Evolutionary conservation across 2,797 vertebrate genomes (phyloP), one percentile per base, ranked within the genome.

Genomic region (Ibycter americanus): DNA sequence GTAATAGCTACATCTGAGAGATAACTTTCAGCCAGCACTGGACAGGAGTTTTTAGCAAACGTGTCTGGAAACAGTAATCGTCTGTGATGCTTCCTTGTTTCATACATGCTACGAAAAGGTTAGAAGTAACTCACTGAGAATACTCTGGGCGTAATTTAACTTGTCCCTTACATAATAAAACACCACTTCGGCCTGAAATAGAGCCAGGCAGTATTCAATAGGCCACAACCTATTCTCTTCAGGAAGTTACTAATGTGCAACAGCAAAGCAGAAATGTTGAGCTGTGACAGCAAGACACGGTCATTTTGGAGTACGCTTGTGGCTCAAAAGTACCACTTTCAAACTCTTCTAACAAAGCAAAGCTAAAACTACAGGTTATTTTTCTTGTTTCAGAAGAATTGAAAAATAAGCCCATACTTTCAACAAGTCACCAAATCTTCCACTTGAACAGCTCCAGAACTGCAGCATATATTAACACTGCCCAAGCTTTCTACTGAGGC

Each of bases 161-260:
- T 29, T 34, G 40, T 25, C 7, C 11, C 26, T 65, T 74, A 71
- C 63, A 49, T 31, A 88, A 68, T 12, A 68, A 40, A 91, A 74
- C 14, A 56, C 8, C 68, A 71, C 12, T 86, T 95, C 70, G 76
- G 83, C 49, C 38, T 82, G 54, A 74, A 86, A 49, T 15, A 66
- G 17, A 76, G 34, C n/a, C 54, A 56, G 15, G 29, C 3, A 2
- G 20, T 38, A 63, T 62, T 74, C 46, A 67, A 31, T 12, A 66
- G 49, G 73, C 21, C 86, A 91, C 6, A 6, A 87, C 32, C 36
- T 51, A 7, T 44, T 89, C 42, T 82, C 58, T 76, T 72, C 61
- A 54, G 25, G 46, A 81, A 77, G 44, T 46, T 71, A 46, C 31
- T 49, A 56, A 84, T 0, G 0, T 18, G 40, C 0, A 0, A 68